These are phyloP conservation scores for Oligia latruncula DNA, from an alignment of 2,888 invertebrate genomes.

Conservation along the genomic window DNA sequence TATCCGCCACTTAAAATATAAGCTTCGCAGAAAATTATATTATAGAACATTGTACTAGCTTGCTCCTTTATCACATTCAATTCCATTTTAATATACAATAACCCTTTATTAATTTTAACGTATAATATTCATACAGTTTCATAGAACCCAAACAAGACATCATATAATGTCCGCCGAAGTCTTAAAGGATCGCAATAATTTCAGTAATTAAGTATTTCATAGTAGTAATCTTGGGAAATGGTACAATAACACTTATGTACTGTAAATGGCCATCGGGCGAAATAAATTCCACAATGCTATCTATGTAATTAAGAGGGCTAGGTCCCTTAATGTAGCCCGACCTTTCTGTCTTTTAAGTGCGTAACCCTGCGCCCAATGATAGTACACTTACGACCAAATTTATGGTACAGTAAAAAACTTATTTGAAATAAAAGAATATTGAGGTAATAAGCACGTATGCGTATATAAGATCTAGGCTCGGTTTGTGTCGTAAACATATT, in stretches of 20 bases:
- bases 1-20: conserved; percentile 37
- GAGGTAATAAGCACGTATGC: conserved; percentile 49
- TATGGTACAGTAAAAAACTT: conserved; percentile 50
- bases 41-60: conserved; percentile 36
- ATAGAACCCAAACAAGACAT: conserved; percentile 52
- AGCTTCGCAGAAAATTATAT: conserved; percentile 49
- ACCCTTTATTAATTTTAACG: conserved; percentile 57
- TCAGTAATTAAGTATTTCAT: conserved; percentile 68
- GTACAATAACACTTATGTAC: conserved; percentile 69
- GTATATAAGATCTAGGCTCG: conserved; percentile 49
- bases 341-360: conserved; percentile 63
- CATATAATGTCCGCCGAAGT: conserved; percentile 49
- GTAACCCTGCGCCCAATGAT: conserved; percentile 44
- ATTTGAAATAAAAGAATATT: conserved; percentile 54
- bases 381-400: conserved; percentile 50
- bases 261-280: conserved; percentile 62
- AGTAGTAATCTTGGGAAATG: conserved; percentile 67
- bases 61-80: conserved; percentile 46
- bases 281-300: conserved; percentile 70
- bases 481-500: conserved; percentile 56
- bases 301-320: conserved; percentile 70
- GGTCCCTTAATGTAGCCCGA: conserved; percentile 68
- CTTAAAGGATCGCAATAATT: conserved; percentile 67
- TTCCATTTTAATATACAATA: conserved; percentile 57
- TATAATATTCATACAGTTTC: conserved; percentile 49